Percentiles rank a stretch among this genome's conserved stretches.
phyloP scores from a whole-genome alignment of 2,888 invertebrate genomes.

The Dysmachus trigonus region DNA sequence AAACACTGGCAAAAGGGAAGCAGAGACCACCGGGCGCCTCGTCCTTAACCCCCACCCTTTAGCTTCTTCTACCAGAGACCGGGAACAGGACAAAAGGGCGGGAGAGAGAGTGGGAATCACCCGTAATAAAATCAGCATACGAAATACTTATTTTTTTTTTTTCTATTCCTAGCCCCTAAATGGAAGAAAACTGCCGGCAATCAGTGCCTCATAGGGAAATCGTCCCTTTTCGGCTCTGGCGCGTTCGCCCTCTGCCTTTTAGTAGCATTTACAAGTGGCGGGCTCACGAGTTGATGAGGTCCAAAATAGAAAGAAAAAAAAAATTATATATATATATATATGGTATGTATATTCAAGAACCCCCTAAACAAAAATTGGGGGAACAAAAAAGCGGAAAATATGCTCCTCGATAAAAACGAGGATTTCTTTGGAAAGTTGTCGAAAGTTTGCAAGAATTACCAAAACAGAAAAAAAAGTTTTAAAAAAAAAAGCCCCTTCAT shows the following conservation, averaged over 20 bases:
- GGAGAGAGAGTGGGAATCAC: background rate
- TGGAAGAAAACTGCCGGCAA: conserved; percentile 35
- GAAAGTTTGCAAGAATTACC: background rate
- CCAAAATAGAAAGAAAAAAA: conserved; percentile 17
- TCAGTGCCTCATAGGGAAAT: conserved; percentile 39
- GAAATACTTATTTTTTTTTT: background rate
- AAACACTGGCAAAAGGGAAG: conserved; percentile 38
- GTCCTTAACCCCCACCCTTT: background rate
- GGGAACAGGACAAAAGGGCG: conserved; percentile 2
- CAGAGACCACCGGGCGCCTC: background rate
- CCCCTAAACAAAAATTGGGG: background rate
- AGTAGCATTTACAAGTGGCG: conserved; percentile 21
- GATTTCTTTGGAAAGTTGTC: background rate
- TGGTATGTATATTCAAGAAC: background rate
- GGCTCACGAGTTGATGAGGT: conserved; percentile 24
- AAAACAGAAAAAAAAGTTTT: background rate
- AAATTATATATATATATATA: too few relatives aligned
- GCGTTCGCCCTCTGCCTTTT: background rate
- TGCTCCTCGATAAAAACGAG: background rate
- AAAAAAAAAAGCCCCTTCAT: background rate
- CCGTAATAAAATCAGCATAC: conserved; percentile 41
- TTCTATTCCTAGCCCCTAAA: conserved; percentile 28
- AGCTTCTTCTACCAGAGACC: too few relatives aligned
- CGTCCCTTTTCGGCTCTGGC: background rate
- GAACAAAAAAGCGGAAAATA: background rate